Evolutionary conservation across 2,797 vertebrate species (phyloP).

Genomic region (Thripadectes ignobilis): DNA sequence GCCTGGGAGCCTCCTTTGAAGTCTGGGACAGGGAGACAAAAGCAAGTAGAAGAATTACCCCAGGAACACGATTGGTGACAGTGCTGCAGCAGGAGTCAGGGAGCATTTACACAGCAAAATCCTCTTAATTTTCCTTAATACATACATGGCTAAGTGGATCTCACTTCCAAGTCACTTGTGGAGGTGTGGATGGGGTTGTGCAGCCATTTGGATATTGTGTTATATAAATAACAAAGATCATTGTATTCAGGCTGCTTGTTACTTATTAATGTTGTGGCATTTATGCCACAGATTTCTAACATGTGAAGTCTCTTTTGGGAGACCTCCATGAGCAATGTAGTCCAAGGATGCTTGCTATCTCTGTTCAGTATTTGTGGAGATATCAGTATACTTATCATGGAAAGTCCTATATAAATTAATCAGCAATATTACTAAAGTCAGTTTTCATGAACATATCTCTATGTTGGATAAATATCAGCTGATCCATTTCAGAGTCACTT

Average conservation of each 20-base stretch:
- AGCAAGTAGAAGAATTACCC: neutral
- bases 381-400: neutral
- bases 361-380: neutral
- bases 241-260: neutral
- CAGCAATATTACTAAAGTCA: neutral
- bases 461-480: neutral
- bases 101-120: neutral
- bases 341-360: neutral
- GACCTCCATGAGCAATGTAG: neutral
- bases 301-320: neutral
- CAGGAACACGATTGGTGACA: neutral
- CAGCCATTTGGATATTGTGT: neutral
- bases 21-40: neutral
- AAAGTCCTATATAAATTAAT: slow-evolving; percentile 36
- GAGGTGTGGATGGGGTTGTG: neutral
- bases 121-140: neutral
- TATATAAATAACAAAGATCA: neutral
- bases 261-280: neutral
- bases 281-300: neutral
- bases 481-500: slow-evolving; percentile 15
- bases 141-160: neutral
- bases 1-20: neutral
- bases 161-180: neutral
- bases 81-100: neutral
- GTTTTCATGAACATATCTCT: slow-evolving; percentile 17